Percentiles rank a stretch among this genome's conserved stretches.
Conservation (phyloP, 1,140 invertebrate genomes). For the Scaptomyza graminum region DNA sequence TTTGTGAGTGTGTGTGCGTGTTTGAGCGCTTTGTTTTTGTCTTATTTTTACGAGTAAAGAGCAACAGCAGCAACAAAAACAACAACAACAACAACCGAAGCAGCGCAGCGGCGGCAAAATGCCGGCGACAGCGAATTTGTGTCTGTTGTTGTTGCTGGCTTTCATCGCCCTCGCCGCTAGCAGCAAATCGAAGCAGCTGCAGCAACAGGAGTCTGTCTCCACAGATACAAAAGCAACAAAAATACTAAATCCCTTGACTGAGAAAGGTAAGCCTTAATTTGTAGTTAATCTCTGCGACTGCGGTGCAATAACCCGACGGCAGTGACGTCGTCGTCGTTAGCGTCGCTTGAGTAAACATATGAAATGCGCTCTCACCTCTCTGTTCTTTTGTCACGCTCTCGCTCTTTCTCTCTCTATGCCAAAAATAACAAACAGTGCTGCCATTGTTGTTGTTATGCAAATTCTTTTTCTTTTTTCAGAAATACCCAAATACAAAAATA, state of each 20-base stretch:
- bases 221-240: constrained; percentile 28
- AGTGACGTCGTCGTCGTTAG: constrained; percentile 20
- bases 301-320: constrained; percentile 46
- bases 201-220: constrained; percentile 65
- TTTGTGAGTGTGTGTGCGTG: constrained; percentile 14
- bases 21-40: constrained; percentile 34
- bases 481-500: constrained; percentile 51
- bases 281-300: constrained; percentile 32
- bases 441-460: constrained; percentile 71
- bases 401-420: constrained; percentile 43
- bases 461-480: constrained; percentile 60
- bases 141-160: constrained; percentile 67
- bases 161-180: constrained; percentile 36
- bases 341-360: constrained; percentile 47
- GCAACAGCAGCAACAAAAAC: constrained; percentile 41
- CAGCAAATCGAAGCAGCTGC: constrained; percentile 54
- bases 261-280: constrained; percentile 64
- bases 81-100: constrained; percentile 22
- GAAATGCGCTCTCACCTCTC: constrained; percentile 32
- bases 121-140: constrained; percentile 72
- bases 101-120: constrained; percentile 67
- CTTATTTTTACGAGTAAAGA: constrained; percentile 38
- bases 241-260: constrained; percentile 53
- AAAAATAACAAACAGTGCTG: constrained; percentile 67
- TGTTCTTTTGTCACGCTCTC: background rate